Percentiles rank a stretch among this genome's conserved stretches.
phyloP scores from a whole-genome alignment of 2,797 vertebrate genomes.

The Rhynchotus rufescens region DNA sequence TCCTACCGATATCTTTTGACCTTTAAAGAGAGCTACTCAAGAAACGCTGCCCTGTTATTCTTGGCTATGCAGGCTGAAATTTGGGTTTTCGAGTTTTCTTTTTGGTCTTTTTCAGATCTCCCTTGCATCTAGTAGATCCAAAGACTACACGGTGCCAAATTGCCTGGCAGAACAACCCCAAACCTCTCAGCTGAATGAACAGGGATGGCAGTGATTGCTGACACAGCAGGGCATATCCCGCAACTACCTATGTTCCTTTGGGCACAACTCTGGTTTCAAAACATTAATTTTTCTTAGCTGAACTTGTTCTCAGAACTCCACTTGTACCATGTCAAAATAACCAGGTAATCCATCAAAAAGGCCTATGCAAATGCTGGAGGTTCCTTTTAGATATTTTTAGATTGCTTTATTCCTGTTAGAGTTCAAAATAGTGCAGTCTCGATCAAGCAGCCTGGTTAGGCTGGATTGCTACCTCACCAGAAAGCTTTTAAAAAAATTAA shows the following conservation, averaged over 20 bases:
- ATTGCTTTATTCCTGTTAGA: conserved; percentile 8
- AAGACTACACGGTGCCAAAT: conserved; percentile 19
- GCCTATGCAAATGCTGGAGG: not conserved
- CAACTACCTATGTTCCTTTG: not conserved
- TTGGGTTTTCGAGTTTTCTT: not conserved
- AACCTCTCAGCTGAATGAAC: not conserved
- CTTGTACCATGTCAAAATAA: not conserved
- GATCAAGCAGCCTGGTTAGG: not conserved
- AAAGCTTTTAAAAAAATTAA: not conserved
- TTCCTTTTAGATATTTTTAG: not conserved
- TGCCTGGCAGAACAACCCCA: not conserved
- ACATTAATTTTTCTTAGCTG: not conserved
- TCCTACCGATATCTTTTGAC: not conserved
- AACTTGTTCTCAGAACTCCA: not conserved
- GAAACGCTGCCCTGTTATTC: not conserved
- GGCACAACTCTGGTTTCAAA: not conserved
- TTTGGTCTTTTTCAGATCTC: not conserved
- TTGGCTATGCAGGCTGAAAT: not conserved
- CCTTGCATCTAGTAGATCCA: not conserved
- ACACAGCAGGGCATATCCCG: not conserved
- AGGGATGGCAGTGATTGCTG: not conserved
- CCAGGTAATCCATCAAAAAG: not conserved
- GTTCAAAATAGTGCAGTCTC: not conserved
- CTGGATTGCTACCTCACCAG: not conserved
- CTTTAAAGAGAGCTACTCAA: not conserved